Base-by-base conservation (phyloP, 2,888 invertebrate genomes). In the Caradrina kadenii region DNA sequence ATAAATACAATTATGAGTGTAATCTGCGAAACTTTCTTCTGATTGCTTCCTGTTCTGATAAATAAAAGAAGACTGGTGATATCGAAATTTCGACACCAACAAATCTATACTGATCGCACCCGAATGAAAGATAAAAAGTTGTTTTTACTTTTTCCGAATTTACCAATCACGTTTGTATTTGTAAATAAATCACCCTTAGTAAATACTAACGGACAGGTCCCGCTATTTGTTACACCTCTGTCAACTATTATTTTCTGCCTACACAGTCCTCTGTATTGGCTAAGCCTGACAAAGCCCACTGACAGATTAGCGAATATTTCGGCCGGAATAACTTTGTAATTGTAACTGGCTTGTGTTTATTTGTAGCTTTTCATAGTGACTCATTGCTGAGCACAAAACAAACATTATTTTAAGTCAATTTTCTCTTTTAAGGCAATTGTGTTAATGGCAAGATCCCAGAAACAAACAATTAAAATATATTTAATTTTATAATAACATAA, bases 1-100 rank as follows among this genome's bases (percentile, higher is more conserved):
- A 63, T 54, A 59, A 63, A 59, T 59, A 42, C 64, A 64, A 61
- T 60, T 39, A 63, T 35, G 45, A n/a, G 21, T 19, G 39, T 52
- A 69, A 62, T 48, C 49, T 50, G 54, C 22, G 31, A 58, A 53
- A 70, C 77, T 69, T 76, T 73, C 76, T 76, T 69, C 42, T 50
- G 69, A 53, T 76, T 49, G 69, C 67, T 69, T 76, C 48, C 59
- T 69, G 69, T 49, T 59, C 50, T 59, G 39, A 53, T 58, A 75
- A 72, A 67, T 53, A 66, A 50, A 60, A 68, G 26, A 73, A 52
- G 45, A 69, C n/a, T 35, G 21, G 21, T 15, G 15, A 35, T 73
- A 76, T 73, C 56, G 70, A 76, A 73, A 60, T 39, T 69, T 73
- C 13, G 45, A 52, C 42, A 50, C 39, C 17, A 52, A 42, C 31